Percentiles rank a stretch among this genome's conserved stretches.
phyloP scores from a whole-genome alignment of 2,797 vertebrate genomes.

The Perodicticus potto region DNA sequence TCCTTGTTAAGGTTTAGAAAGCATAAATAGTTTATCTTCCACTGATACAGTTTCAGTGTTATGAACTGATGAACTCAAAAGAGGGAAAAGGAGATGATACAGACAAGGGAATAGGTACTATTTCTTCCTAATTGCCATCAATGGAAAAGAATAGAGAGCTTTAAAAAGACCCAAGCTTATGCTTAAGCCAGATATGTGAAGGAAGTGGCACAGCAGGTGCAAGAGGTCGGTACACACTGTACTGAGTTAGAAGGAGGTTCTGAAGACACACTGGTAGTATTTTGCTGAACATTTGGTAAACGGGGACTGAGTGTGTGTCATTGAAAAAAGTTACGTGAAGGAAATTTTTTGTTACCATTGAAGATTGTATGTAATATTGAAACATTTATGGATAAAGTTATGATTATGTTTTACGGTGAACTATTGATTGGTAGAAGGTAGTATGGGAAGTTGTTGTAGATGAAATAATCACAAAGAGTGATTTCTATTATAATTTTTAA shows the following conservation, averaged over 20 bases:
- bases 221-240: background rate
- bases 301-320: background rate
- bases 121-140: background rate
- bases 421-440: background rate
- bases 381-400: constrained; percentile 27
- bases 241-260: background rate
- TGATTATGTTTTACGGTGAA: background rate
- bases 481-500: background rate
- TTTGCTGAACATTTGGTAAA: background rate
- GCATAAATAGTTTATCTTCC: too few species aligned
- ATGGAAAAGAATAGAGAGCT: background rate
- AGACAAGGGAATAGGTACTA: background rate
- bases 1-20: background rate
- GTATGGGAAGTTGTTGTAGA: constrained; percentile 27
- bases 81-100: background rate
- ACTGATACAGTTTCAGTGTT: background rate
- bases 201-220: background rate
- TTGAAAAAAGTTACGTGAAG: background rate
- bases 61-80: background rate
- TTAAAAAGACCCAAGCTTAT: background rate
- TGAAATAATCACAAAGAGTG: background rate
- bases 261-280: background rate
- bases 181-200: background rate
- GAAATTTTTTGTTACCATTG: background rate
- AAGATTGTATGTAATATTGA: background rate